Evolutionary conservation across 2,113 vertebrate species (phyloP), one percentile per base, ranked within the genome.

Genomic region (Anas platyrhynchos): DNA sequence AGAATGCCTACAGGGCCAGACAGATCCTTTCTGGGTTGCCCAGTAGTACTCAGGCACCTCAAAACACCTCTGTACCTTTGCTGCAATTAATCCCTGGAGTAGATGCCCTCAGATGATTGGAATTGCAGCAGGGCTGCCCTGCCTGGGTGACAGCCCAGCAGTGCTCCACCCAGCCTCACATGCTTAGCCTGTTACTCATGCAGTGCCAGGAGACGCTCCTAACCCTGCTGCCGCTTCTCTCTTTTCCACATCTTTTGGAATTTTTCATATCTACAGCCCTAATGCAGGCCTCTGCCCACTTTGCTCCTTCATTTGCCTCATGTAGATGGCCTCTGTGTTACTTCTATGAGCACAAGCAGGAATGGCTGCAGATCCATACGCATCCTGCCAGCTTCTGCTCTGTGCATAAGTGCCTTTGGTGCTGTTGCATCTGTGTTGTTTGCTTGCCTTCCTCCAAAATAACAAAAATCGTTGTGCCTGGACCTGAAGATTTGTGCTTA

Each of bases 141-240:
- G 72, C 16, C 88, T 86, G 91, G 91, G 73, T 93, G 80, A 31
- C 1, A 16, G 89, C 82, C 93, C 89, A 87, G 91, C 11, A 2
- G 59, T 0, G 0, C 91, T 93, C 89, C 93, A 91, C 91, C 82
- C 93, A 83, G 36, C 75, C 78, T 78, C 71, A 43, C 72, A 31
- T 91, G 68, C 72, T 83, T 71, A 34, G 55, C 68, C 85, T 80
- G 72, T 96, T 96, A 95, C 79, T 97, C 95, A 93, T 43, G 41
- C 41, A 6, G 62, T 58, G 59, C 71, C 68, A 71, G 73, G 41
- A 59, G 89, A 83, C 0, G 0, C n/a, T 94, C 54, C 55, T 54
- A 38, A 31, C 29, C 69, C 22, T 55, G 27, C 71, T 77, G 52
- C 29, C 0, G 1, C 62, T 80, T 14, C 0, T 87, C 67, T 83